Evolutionary conservation across 2,797 vertebrate species (phyloP), one percentile per base, ranked within the genome.

Genomic region (Sarcoramphus papa): DNA sequence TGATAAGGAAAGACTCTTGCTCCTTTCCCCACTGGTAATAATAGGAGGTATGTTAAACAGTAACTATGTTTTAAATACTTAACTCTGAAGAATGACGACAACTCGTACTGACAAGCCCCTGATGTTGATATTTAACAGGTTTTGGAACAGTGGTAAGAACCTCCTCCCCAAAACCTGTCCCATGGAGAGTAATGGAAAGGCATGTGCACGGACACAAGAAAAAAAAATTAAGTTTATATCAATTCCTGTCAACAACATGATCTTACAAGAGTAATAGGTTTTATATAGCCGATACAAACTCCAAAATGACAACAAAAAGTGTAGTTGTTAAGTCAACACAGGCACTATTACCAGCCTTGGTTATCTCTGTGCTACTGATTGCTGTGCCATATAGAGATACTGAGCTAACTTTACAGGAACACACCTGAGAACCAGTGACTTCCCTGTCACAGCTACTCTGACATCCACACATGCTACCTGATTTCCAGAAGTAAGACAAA

Each of bases 21-120:
- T 94, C 86, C 80, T 79, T 95, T 96, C 45, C 54, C 63, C 6
- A 3, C 21, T 90, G 74, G 43, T 79, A 86, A 48, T 88, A 88
- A 92, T 23, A 88, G 51, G n/a, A 74, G 21, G 21, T 33, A 88
- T 53, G 94, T 97, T 97, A 95, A 96, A 95, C 43, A 95, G 81
- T 93, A 96, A 96, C 95, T 70, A 30, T 13, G 45, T 53, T 90
- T 90, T 90, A 95, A 80, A 81, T 56, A 94, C 83, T 65, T 93
- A 84, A 94, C 88, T 88, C 60, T 67, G 65, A 91, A 76, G 65
- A 92, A 92, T 70, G 67, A 90, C 1, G n/a, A 93, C 63, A 86
- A 33, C 59, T 90, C 0, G 1, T 21, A 67, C 43, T 33, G 65
- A 85, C 40, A 78, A 92, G n/a, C 14, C 40, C n/a, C 25, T 63